Conservation (phyloP, 2,888 invertebrate species). For the Melipona beecheii region DNA sequence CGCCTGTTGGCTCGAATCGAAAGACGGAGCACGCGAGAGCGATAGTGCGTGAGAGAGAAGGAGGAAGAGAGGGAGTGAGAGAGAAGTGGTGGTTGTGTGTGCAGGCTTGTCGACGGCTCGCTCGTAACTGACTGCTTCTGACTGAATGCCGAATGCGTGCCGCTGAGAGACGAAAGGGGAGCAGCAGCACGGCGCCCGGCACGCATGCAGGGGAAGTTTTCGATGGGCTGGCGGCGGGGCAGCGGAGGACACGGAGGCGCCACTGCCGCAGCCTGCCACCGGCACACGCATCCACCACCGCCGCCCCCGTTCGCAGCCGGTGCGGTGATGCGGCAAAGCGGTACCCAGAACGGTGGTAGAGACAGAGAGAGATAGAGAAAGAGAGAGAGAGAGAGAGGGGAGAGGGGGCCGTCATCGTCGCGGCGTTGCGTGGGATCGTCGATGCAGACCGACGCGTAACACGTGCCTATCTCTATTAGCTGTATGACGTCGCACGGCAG, state of each 20-base stretch:
- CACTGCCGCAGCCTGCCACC: conserved; percentile 52
- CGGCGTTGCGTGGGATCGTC: conserved; percentile 67
- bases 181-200: conserved; percentile 64
- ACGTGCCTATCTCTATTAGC: conserved; percentile 83
- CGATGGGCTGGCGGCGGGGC: conserved; percentile 73
- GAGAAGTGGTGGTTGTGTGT: neutral
- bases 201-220: conserved; percentile 84
- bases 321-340: conserved; percentile 50
- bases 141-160: conserved; percentile 83
- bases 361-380: too few species aligned
- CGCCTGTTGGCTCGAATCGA: neutral
- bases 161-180: conserved; percentile 80
- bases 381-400: neutral
- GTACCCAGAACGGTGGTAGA: conserved; percentile 24
- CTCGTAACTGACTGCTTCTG: conserved; percentile 83
- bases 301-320: conserved; percentile 54
- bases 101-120: conserved; percentile 82
- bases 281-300: conserved; percentile 43
- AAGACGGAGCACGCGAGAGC: neutral
- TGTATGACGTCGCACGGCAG: conserved; percentile 78
- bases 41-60: too few species aligned
- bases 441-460: conserved; percentile 74
- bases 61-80: neutral
- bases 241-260: conserved; percentile 80
- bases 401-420: conserved; percentile 54